Percentiles rank a stretch among this genome's conserved stretches.
Conservation (phyloP, 2,113 vertebrate genomes). For the Sceloporus undulatus region DNA sequence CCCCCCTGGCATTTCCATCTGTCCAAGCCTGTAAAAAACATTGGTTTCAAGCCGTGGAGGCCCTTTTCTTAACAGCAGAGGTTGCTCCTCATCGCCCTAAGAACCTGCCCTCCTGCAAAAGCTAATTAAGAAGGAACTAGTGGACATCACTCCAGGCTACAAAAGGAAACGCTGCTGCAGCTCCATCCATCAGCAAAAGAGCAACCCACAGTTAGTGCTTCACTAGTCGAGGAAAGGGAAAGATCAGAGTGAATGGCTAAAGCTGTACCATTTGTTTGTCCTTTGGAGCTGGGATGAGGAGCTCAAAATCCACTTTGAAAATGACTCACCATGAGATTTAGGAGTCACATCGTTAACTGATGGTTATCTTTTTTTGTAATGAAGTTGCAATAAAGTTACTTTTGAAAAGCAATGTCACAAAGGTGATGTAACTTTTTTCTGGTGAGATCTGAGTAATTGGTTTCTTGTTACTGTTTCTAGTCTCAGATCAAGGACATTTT, state of each 20-base stretch:
- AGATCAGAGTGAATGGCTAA: not conserved
- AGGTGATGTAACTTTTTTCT: too few relatives aligned
- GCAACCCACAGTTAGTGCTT: not conserved
- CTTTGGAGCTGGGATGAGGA: not conserved
- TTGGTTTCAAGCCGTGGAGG: not conserved
- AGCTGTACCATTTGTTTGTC: not conserved
- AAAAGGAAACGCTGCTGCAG: not conserved
- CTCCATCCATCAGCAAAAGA: not conserved
- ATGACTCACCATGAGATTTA: not conserved
- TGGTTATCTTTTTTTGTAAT: too few relatives aligned
- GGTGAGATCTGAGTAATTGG: not conserved
- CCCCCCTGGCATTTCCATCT: not conserved
- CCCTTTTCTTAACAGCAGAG: constrained; percentile 3
- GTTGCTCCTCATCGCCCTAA: not conserved
- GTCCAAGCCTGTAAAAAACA: constrained; percentile 4
- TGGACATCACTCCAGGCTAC: constrained; percentile 22
- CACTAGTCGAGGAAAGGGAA: not conserved
- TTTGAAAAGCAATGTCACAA: not conserved
- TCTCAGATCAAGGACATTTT: not conserved
- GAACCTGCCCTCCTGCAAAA: not conserved
- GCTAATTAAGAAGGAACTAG: constrained; percentile 16
- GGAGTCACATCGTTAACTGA: not conserved
- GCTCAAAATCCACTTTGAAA: not conserved
- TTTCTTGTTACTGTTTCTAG: not conserved
- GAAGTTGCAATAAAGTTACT: not conserved